Evolutionary conservation across 2,113 vertebrate species (phyloP), one percentile per base, ranked within the genome.

Genomic region (Thamnophis sirtalis): DNA sequence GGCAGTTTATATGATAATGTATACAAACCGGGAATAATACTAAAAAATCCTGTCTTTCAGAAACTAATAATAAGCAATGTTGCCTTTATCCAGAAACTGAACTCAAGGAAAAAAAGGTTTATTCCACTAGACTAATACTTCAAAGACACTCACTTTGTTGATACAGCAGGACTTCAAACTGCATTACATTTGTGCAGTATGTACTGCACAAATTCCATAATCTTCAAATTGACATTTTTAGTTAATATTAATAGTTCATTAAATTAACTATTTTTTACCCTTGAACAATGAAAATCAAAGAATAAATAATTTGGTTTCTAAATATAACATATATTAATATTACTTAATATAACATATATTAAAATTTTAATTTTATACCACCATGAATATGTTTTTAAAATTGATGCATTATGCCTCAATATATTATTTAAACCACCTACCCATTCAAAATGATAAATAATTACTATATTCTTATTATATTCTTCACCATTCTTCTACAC

Each of bases 231-330:
- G 95, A 63, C 68, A 95, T 58, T 95, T 96, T 91, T 93, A 92
- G 89, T 97, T 96, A 97, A 97, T 98, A 98, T 97, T 97, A 97
- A 97, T 95, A 97, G 95, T 93, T 97, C 94, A 96, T 97, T 97
- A 97, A 97, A 96, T 89, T 84, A 97, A 95, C 92, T 88, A 97
- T 94, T 94, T 96, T 97, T 96, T 94, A 94, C 90, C 91, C 90
- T 94, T 94, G 90, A 85, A 19, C 87, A 94, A 58, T 92, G 90
- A 92, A 95, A 94, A 93, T 54, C 93, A 50, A 94, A 55, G 89
- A 89, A 90, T 68, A 94, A 91, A 94, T 86, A 73, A 94, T 93
- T 97, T 96, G 93, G 94, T 95, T 96, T 58, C 56, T 93, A 93
- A 90, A 94, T 96, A 96, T n/a, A 33, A 94, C 90, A 87, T 93